Conservation (phyloP, 2,113 vertebrate species). For the Planiliza haematocheilus region DNA sequence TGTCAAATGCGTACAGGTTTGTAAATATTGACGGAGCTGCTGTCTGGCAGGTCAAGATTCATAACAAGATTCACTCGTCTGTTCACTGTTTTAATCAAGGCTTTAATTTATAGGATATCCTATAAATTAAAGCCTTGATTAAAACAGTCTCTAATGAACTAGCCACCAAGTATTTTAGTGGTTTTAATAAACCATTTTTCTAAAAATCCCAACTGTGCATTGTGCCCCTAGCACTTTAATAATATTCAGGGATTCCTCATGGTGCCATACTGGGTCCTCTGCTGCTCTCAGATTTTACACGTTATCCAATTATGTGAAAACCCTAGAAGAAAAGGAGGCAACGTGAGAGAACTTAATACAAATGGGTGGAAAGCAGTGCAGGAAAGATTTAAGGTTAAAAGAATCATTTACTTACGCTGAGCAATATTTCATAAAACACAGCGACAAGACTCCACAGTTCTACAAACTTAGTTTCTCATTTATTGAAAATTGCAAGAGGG, state of each 20-base stretch:
- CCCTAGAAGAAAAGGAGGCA: not conserved
- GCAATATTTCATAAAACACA: not conserved
- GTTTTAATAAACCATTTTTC: no score
- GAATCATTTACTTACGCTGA: not conserved
- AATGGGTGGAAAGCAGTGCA: not conserved
- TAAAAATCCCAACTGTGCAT: no score
- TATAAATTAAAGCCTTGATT: no score
- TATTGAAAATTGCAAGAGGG: constrained; percentile 43
- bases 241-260: not conserved
- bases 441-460: constrained; percentile 1
- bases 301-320: not conserved
- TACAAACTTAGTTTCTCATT: not conserved
- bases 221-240: no score
- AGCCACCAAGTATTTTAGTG: no score
- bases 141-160: no score
- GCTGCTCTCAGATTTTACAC: not conserved
- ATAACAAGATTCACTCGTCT: no score
- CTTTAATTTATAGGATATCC: no score
- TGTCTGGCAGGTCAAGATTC: no score
- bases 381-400: not conserved
- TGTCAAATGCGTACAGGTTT: no score
- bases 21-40: no score
- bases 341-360: not conserved
- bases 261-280: constrained; percentile 1
- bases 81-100: no score